Conservation (phyloP, 2,797 vertebrate species). For the Siniperca undulata region DNA sequence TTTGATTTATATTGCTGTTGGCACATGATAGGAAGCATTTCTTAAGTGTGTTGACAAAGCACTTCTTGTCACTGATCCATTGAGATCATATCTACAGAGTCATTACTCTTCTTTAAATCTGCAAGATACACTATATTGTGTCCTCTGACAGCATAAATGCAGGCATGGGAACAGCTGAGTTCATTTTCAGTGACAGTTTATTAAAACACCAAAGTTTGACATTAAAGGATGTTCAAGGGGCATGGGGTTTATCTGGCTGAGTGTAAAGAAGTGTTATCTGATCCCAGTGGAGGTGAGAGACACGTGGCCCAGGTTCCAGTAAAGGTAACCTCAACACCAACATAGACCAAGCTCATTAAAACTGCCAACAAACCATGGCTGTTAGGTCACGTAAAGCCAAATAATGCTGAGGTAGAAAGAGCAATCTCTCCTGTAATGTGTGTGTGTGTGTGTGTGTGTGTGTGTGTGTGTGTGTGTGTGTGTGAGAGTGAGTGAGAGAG, state of each 20-base stretch:
- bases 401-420: constrained; percentile 74
- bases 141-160: constrained; percentile 32
- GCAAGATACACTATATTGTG: background rate
- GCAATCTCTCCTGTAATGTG: constrained; percentile 10
- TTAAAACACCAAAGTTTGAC: constrained; percentile 41
- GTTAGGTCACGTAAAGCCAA: constrained; percentile 78
- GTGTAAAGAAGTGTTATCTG: constrained; percentile 67
- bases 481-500: background rate
- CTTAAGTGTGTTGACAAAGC: constrained; percentile 21
- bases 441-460: constrained; percentile 13
- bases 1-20: constrained; percentile 20
- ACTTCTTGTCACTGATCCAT: constrained; percentile 37
- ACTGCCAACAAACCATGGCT: constrained; percentile 84
- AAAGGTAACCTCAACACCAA: constrained; percentile 68
- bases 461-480: constrained; percentile 11
- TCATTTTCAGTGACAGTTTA: constrained; percentile 34
- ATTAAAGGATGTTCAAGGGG: constrained; percentile 16
- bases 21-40: constrained; percentile 18
- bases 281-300: constrained; percentile 69
- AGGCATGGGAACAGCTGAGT: constrained; percentile 29
- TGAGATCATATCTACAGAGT: constrained; percentile 51
- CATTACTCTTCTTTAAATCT: constrained; percentile 35
- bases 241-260: constrained; percentile 25
- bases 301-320: constrained; percentile 77
- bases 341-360: constrained; percentile 85